These are phyloP conservation scores for Chiroxiphia lanceolata DNA, from an alignment of 2,797 vertebrate genomes.

Conservation along the genomic window DNA sequence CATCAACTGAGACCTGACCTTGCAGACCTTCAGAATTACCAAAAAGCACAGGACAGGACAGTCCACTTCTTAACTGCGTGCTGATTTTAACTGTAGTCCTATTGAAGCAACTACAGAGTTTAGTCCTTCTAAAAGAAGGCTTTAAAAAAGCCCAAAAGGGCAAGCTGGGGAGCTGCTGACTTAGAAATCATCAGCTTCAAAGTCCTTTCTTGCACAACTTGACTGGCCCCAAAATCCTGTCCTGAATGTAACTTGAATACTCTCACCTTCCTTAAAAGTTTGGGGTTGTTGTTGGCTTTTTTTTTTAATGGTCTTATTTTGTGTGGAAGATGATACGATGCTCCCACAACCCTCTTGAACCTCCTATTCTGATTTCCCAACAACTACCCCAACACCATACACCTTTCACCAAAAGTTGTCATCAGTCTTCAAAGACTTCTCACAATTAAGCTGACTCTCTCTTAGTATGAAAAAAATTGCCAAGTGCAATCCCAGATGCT, in stretches of 20 bases:
- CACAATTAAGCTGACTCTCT: not conserved
- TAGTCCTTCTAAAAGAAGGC: not conserved
- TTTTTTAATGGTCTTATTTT: not conserved
- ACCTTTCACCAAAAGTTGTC: not conserved
- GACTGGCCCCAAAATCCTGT: not conserved
- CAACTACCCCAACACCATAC: not conserved
- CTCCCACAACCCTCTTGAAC: not conserved
- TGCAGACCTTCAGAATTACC: not conserved
- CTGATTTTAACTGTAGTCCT: not conserved
- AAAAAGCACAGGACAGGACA: not conserved
- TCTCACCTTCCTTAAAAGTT: not conserved
- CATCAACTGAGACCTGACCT: not conserved
- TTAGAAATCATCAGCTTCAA: not conserved
- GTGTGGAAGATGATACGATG: not conserved
- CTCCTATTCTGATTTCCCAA: not conserved
- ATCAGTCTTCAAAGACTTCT: not conserved
- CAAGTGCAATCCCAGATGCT: not conserved
- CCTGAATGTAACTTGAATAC: not conserved
- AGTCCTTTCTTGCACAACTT: not conserved
- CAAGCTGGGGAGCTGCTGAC: not conserved
- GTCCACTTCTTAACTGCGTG: not conserved
- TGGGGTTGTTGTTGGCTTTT: rapidly evolving
- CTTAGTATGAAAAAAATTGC: not conserved
- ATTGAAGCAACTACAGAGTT: not conserved
- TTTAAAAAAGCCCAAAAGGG: not conserved